Percentiles rank a stretch among this genome's conserved stretches.
Evolutionary conservation across 2,797 vertebrate species (phyloP).

Genomic region (Acropternis orthonyx): DNA sequence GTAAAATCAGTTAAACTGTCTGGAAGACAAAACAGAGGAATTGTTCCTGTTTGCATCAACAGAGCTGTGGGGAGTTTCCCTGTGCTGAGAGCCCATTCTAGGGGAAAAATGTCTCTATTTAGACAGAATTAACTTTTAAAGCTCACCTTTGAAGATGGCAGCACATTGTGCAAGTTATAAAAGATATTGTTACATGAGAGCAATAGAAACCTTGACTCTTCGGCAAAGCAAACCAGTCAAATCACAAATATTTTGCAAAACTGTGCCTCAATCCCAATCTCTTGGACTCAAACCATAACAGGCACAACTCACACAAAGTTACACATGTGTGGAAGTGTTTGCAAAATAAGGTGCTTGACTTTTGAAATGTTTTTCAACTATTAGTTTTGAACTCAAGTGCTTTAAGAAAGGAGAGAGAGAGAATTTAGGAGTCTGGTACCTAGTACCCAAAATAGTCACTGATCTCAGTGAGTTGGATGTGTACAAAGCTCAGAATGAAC

Average conservation of each 20-base stretch:
- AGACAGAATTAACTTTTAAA: neutral
- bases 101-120: neutral
- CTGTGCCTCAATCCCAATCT: neutral
- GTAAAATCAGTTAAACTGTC: neutral
- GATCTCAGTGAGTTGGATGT: neutral
- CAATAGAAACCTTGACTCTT: neutral
- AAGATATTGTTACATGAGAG: neutral
- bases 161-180: neutral
- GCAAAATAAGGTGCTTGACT: neutral
- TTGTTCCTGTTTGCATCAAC: neutral
- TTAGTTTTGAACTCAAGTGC: neutral
- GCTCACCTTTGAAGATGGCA: neutral
- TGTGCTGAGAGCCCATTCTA: neutral
- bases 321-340: neutral
- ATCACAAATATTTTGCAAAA: neutral
- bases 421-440: neutral
- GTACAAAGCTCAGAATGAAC: neutral
- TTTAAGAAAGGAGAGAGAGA: neutral
- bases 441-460: neutral
- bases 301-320: neutral
- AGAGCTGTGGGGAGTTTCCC: neutral
- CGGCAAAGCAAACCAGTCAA: accelerated
- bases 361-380: neutral
- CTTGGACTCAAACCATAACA: neutral
- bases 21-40: neutral